Conservation (phyloP, 2,888 invertebrate species). For the Andrena fulva region DNA sequence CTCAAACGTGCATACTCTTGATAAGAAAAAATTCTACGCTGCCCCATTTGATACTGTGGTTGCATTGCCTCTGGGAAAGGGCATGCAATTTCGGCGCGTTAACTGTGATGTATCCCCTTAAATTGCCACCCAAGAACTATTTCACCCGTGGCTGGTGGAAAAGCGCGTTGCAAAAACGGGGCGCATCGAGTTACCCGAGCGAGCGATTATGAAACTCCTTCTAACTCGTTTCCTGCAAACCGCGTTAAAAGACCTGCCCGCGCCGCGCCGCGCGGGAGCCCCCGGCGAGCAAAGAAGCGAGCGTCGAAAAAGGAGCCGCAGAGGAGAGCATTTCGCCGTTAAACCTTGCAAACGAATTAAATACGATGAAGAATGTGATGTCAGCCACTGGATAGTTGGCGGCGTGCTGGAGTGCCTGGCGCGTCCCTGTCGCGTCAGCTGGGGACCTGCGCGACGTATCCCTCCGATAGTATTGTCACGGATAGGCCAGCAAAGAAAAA, state of each 20-base stretch:
- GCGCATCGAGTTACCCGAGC: not conserved
- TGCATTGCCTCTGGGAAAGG: not conserved
- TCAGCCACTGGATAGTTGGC: not conserved
- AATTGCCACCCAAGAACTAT: constrained; percentile 28
- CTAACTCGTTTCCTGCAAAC: not conserved
- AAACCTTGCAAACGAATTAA: constrained; percentile 5
- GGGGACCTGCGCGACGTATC: not conserved
- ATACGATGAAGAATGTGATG: not conserved
- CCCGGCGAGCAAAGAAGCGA: not conserved
- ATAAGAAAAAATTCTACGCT: too few relatives aligned
- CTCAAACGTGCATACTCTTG: too few relatives aligned
- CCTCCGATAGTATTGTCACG: not conserved
- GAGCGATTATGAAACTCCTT: not conserved
- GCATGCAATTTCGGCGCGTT: too few relatives aligned
- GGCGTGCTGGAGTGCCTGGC: not conserved
- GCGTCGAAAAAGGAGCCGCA: not conserved
- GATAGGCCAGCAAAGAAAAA: not conserved
- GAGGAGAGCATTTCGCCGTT: constrained; percentile 6
- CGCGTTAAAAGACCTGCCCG: not conserved
- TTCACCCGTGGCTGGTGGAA: constrained; percentile 24
- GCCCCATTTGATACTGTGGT: not conserved
- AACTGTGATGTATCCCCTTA: constrained; percentile 2
- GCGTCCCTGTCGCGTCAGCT: not conserved
- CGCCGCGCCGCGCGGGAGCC: not conserved
- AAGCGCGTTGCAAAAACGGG: constrained; percentile 27